These are phyloP conservation scores for Peromyscus californicus DNA, from an alignment of 2,113 vertebrate species.

Conservation along the genomic window DNA sequence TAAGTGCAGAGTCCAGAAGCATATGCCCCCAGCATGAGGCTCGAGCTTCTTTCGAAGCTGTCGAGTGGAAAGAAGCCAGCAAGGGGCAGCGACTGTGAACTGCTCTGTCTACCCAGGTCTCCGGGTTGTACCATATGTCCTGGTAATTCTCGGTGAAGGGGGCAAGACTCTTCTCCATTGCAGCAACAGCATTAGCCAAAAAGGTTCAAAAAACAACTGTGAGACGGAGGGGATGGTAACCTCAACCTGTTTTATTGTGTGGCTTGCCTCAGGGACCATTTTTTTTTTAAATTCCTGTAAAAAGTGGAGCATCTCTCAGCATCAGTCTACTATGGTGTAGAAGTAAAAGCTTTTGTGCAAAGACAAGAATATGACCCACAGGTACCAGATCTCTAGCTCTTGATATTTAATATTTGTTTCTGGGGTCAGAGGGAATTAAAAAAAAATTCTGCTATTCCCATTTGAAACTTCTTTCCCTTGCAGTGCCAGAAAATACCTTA, in stretches of 20 bases:
- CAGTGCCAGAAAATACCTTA: neutral
- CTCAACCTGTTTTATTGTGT: neutral
- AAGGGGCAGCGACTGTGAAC: slow-evolving; percentile 88
- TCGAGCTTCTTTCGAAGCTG: slow-evolving; percentile 91
- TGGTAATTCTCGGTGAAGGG: slow-evolving; percentile 81
- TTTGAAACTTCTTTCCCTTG: too few relatives aligned
- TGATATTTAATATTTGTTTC: neutral
- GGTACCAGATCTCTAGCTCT: too few relatives aligned
- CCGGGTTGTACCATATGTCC: slow-evolving; percentile 86
- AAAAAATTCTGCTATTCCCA: neutral
- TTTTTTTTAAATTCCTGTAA: too few relatives aligned
- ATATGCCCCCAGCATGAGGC: slow-evolving; percentile 91
- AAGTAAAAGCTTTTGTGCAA: neutral
- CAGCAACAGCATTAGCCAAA: slow-evolving; percentile 58
- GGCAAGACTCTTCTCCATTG: slow-evolving; percentile 57
- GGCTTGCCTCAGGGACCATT: neutral
- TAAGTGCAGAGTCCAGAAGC: slow-evolving; percentile 90
- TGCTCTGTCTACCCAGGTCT: slow-evolving; percentile 86
- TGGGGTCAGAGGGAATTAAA: neutral
- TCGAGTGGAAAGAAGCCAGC: slow-evolving; percentile 91
- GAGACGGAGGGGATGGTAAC: neutral
- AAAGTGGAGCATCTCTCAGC: neutral
- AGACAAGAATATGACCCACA: neutral
- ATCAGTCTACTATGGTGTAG: neutral
- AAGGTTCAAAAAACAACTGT: slow-evolving; percentile 57